Evolutionary conservation across 2,113 vertebrate species (phyloP).

Genomic region (Ammodytes dubius): DNA sequence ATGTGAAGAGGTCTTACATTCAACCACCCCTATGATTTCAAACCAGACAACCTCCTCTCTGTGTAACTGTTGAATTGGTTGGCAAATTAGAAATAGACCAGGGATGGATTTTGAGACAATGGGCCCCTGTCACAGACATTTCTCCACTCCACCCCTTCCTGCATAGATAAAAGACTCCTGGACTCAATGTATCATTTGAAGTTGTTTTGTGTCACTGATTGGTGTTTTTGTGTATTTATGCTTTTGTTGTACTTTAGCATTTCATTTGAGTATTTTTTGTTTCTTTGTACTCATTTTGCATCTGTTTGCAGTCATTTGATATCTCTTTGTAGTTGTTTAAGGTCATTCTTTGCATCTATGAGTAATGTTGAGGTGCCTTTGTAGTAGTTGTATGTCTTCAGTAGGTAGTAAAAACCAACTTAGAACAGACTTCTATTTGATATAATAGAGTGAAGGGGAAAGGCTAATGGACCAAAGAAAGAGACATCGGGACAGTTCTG

Average conservation of each 20-base stretch:
- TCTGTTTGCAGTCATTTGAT: neutral
- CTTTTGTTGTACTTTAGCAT: neutral
- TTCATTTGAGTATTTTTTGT: neutral
- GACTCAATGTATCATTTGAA: neutral
- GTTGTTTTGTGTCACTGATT: neutral
- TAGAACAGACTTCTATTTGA: neutral
- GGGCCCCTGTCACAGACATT: neutral
- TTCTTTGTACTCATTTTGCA: neutral
- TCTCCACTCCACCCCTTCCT: neutral
- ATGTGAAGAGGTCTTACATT: neutral
- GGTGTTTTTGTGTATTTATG: neutral
- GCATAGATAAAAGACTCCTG: neutral
- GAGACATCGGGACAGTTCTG: neutral
- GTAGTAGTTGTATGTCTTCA: neutral
- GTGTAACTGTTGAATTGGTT: neutral
- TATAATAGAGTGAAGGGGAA: neutral
- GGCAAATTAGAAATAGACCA: slow-evolving; percentile 1
- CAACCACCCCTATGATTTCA: neutral
- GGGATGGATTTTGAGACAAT: neutral
- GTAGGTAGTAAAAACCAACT: neutral
- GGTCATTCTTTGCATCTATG: neutral
- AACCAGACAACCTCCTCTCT: neutral
- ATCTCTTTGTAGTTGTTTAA: neutral
- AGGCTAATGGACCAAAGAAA: slow-evolving; percentile 20
- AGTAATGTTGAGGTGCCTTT: neutral